Percentiles rank a stretch among this genome's conserved stretches.
phyloP scores from a whole-genome alignment of 2,113 vertebrate species.

The Leucopsar rothschildi region DNA sequence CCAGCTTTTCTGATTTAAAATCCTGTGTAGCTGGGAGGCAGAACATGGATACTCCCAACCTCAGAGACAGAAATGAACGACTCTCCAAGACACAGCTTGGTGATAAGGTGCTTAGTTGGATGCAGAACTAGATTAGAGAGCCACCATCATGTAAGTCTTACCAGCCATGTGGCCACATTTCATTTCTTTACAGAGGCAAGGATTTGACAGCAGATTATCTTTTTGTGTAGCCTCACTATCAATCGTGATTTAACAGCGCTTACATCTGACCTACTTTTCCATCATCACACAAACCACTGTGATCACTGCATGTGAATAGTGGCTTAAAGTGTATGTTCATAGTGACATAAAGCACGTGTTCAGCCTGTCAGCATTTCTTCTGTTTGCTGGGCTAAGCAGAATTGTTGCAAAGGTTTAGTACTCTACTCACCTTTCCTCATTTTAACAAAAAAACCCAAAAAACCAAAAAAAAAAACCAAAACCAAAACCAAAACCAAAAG shows the following conservation, averaged over 20 bases:
- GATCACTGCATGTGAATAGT: not conserved
- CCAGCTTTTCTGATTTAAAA: not conserved
- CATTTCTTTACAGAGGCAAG: not conserved
- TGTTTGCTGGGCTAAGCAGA: not conserved
- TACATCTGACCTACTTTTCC: not conserved
- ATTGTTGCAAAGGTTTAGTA: not conserved
- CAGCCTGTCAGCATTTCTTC: not conserved
- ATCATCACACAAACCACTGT: not conserved
- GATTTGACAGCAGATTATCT: not conserved
- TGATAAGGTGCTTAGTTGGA: not conserved
- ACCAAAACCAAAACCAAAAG: too few species aligned
- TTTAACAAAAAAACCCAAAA: too few species aligned
- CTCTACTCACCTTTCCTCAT: accelerated
- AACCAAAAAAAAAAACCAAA: not conserved
- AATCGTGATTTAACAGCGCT: not conserved
- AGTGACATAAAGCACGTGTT: not conserved
- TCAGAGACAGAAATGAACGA: not conserved
- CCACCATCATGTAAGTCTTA: not conserved
- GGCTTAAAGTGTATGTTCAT: not conserved
- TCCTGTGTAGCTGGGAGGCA: not conserved
- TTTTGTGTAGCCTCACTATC: not conserved
- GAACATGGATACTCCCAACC: not conserved
- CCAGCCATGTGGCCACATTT: not conserved
- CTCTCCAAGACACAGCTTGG: not conserved
- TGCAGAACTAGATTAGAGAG: not conserved